A percentile compares a stretch with the other conserved stretches of the same genome.
Conservation (phyloP, 2,113 vertebrate species). For the Gymnogyps californianus region DNA sequence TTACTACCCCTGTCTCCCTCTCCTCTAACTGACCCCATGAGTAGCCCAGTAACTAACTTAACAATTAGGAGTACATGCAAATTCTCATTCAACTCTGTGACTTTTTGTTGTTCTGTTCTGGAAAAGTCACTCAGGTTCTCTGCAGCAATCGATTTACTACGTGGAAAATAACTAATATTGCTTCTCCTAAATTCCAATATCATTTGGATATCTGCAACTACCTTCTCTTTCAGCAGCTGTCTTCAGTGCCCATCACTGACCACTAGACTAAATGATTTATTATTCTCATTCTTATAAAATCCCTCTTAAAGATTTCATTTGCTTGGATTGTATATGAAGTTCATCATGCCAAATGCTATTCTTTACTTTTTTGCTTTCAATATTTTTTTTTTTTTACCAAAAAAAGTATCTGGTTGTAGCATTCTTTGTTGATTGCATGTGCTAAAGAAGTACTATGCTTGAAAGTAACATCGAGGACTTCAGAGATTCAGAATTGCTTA, state of each 20-base stretch:
- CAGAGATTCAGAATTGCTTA: neutral
- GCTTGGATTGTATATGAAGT: neutral
- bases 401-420: neutral
- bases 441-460: neutral
- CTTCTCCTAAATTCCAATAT: neutral
- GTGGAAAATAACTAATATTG: conserved; percentile 7
- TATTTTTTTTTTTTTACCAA: neutral
- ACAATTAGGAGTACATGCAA: neutral
- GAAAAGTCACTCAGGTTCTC: conserved; percentile 48
- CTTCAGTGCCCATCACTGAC: neutral
- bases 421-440: neutral
- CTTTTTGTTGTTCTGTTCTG: conserved; percentile 4
- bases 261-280: neutral
- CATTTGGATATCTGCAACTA: neutral
- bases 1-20: neutral
- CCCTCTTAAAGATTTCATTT: neutral
- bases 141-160: neutral
- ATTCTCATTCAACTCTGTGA: neutral
- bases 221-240: neutral
- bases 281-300: neutral
- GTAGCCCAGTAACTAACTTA: neutral
- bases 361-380: neutral
- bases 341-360: neutral
- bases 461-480: neutral
- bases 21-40: neutral